phyloP scores from a whole-genome alignment of 2,888 invertebrate species.

The Pheosia tremula region DNA sequence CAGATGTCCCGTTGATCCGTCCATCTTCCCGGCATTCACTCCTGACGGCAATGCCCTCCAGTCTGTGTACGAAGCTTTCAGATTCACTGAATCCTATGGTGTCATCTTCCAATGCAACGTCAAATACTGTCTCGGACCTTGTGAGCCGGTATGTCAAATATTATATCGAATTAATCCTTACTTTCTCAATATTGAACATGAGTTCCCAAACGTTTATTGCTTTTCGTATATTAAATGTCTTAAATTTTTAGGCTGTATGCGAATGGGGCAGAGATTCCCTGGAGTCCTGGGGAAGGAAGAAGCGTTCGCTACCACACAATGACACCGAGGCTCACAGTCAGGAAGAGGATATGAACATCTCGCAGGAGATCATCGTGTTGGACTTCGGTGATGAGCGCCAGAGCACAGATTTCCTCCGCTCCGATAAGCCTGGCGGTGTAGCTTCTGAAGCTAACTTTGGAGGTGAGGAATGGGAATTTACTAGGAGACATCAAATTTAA shows the following conservation, averaged over 20 bases:
- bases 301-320: conserved; percentile 86
- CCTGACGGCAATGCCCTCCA: conserved; percentile 96
- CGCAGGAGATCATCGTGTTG: conserved; percentile 96
- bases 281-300: conserved; percentile 96
- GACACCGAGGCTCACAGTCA: conserved; percentile 87
- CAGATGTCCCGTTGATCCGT: conserved; percentile 95
- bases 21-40: conserved; percentile 96
- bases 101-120: conserved; percentile 99
- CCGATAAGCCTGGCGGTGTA: conserved; percentile 87
- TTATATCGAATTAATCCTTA: not conserved
- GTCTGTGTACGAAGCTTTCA: conserved; percentile 96
- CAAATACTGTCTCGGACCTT: conserved; percentile 97
- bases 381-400: conserved; percentile 96
- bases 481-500: too few species aligned
- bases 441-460: conserved; percentile 88
- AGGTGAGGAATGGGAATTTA: conserved; percentile 74
- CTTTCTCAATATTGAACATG: too few species aligned
- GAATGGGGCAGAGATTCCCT: conserved; percentile 96
- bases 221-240: conserved; percentile 17
- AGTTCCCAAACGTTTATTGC: not conserved
- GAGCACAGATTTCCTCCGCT: conserved; percentile 90
- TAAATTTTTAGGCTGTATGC: conserved; percentile 89
- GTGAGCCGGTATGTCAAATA: conserved; percentile 92
- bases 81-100: conserved; percentile 97
- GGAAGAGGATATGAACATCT: conserved; percentile 95